Conservation (phyloP, 2,888 invertebrate genomes). For the Gymnosoma rotundatum region DNA sequence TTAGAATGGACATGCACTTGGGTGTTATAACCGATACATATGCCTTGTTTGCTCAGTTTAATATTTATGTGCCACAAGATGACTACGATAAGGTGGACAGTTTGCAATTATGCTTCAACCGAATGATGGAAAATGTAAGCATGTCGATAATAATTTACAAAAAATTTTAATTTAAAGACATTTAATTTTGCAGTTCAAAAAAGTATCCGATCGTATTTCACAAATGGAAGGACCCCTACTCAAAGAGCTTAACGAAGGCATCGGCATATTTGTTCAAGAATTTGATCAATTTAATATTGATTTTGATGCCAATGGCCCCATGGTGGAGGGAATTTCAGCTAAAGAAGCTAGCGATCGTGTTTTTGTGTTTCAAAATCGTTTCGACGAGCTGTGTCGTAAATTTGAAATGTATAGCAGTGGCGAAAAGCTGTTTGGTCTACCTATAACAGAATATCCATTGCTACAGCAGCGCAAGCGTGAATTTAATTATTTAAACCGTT, state of each 20-base stretch:
- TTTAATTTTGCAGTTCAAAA: constrained; percentile 74
- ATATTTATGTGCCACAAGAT: constrained; percentile 88
- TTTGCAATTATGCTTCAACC: constrained; percentile 89
- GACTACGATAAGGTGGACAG: constrained; percentile 91
- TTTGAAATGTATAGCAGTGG: constrained; percentile 92
- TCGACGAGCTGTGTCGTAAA: constrained; percentile 91
- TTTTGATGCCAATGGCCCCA: constrained; percentile 90
- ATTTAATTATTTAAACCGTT: constrained; percentile 91
- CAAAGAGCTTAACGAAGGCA: constrained; percentile 88
- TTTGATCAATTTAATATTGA: constrained; percentile 88
- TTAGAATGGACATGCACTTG: constrained; percentile 88
- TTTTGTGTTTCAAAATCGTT: constrained; percentile 89
- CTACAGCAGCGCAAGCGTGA: constrained; percentile 91
- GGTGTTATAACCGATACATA: constrained; percentile 91
- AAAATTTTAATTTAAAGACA: not conserved
- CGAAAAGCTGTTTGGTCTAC: constrained; percentile 92
- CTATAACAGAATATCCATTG: constrained; percentile 91
- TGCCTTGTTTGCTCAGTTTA: constrained; percentile 86
- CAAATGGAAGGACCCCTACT: constrained; percentile 88
- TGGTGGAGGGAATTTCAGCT: constrained; percentile 91
- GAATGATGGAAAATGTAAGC: constrained; percentile 88
- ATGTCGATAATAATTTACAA: constrained; percentile 52
- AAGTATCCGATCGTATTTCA: constrained; percentile 82
- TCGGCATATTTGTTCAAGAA: constrained; percentile 86
- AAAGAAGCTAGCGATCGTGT: constrained; percentile 93